A percentile compares a stretch with the other conserved stretches of the same genome.
phyloP scores from a whole-genome alignment of 2,797 vertebrate species.

The Muscicapa striata region DNA sequence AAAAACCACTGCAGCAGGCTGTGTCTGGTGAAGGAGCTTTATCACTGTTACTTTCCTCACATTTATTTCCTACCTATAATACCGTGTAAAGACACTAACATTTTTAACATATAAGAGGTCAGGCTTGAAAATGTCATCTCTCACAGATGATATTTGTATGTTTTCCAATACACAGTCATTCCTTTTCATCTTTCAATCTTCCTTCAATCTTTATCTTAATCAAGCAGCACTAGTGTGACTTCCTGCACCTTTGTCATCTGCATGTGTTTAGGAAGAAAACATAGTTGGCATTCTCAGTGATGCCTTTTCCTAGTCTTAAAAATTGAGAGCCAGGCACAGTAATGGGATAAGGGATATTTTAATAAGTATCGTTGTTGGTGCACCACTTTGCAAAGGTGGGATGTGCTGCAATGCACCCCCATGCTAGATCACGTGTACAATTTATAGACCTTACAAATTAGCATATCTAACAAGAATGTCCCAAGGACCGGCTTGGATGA shows the following conservation, averaged over 20 bases:
- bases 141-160: neutral
- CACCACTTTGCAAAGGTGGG: fast-evolving
- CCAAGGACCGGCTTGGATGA: neutral
- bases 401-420: fast-evolving
- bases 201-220: neutral
- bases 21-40: neutral
- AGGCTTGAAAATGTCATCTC: neutral
- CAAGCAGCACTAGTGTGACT: neutral
- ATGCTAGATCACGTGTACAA: fast-evolving
- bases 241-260: neutral
- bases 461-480: neutral
- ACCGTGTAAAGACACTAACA: neutral
- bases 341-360: neutral
- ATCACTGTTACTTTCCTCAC: neutral
- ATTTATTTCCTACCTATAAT: neutral
- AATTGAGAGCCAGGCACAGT: neutral
- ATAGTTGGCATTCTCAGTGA: fast-evolving
- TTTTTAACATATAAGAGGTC: neutral
- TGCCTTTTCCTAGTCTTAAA: neutral
- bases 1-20: neutral
- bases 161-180: neutral
- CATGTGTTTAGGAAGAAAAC: neutral
- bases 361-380: neutral
- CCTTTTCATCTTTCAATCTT: neutral
- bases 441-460: neutral